Conservation (phyloP, 2,888 invertebrate genomes). For the Xestia c-nigrum region DNA sequence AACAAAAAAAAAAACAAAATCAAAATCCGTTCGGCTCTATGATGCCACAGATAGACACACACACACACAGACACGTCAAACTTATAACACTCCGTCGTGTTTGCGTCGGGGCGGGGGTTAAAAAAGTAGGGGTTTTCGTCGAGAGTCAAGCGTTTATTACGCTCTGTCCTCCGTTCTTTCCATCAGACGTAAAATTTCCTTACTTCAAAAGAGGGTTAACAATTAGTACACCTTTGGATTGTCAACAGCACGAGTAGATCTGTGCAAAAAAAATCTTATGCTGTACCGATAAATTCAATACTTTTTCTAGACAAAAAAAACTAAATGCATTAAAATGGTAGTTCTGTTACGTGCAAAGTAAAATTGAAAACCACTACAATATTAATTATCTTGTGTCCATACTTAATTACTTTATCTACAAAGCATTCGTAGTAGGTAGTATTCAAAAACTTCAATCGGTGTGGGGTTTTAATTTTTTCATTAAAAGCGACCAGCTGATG, state of each 20-base stretch:
- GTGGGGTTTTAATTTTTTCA: conserved; percentile 31
- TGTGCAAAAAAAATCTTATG: not conserved
- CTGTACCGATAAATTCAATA: not conserved
- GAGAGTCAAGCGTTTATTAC: too few relatives aligned
- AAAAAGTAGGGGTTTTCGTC: not conserved
- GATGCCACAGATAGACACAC: too few relatives aligned
- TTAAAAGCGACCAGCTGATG: conserved; percentile 22
- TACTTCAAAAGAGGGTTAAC: not conserved
- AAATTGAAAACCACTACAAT: not conserved
- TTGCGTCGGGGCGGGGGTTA: too few relatives aligned
- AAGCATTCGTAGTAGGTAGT: not conserved
- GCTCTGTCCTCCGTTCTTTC: not conserved
- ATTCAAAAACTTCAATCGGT: conserved; percentile 11
- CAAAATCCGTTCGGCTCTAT: too few relatives aligned
- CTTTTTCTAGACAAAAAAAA: not conserved
- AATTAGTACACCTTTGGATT: not conserved
- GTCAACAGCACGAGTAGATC: not conserved
- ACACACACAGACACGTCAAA: too few relatives aligned
- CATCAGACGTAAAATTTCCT: not conserved
- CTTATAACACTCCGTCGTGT: too few relatives aligned
- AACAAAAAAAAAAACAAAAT: too few relatives aligned
- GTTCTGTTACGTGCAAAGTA: not conserved
- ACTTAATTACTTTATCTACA: not conserved
- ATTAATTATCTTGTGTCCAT: too few relatives aligned
- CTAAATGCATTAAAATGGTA: not conserved